These are phyloP conservation scores for Loripinus fragilis DNA, from an alignment of 2,888 invertebrate genomes.

Conservation along the genomic window DNA sequence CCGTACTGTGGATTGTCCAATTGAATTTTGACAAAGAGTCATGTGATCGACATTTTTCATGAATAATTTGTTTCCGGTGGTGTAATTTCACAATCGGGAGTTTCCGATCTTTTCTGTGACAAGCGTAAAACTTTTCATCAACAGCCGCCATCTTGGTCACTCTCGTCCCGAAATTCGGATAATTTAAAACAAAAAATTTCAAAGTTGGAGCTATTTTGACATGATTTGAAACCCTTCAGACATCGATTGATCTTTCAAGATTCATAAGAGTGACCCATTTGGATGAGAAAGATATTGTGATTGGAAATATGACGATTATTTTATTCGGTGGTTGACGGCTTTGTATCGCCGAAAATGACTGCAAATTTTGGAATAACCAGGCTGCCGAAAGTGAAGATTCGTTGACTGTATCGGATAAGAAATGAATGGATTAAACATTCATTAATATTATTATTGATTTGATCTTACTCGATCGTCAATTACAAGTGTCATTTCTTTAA, in stretches of 20 bases:
- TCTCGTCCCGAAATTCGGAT: slow-evolving; percentile 90
- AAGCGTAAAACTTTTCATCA: slow-evolving; percentile 98
- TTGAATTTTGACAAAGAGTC: not conserved
- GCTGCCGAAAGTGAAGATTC: slow-evolving; percentile 13
- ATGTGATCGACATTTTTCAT: slow-evolving; percentile 38
- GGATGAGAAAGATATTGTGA: slow-evolving; percentile 37
- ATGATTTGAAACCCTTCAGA: slow-evolving; percentile 26
- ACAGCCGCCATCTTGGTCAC: slow-evolving; percentile 97
- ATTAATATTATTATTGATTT: not conserved
- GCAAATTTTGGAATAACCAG: slow-evolving; percentile 54
- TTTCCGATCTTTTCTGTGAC: slow-evolving; percentile 89
- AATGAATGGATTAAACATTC: slow-evolving; percentile 1
- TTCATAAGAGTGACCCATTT: slow-evolving; percentile 33
- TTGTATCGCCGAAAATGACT: slow-evolving; percentile 52
- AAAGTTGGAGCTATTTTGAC: slow-evolving; percentile 34
- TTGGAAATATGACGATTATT: slow-evolving; percentile 66
- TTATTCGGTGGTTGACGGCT: slow-evolving; percentile 60
- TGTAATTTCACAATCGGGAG: slow-evolving; percentile 75
- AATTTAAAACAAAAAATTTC: slow-evolving; percentile 83
- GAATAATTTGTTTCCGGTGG: slow-evolving; percentile 79
- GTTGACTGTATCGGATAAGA: not conserved
- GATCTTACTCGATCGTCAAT: not conserved
- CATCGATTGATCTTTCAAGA: slow-evolving; percentile 51
- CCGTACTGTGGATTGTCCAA: not conserved
- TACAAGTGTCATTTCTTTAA: slow-evolving; percentile 19